Evolutionary conservation across 2,113 vertebrate genomes (phyloP).

Genomic region (Entomyzon cyanotis): DNA sequence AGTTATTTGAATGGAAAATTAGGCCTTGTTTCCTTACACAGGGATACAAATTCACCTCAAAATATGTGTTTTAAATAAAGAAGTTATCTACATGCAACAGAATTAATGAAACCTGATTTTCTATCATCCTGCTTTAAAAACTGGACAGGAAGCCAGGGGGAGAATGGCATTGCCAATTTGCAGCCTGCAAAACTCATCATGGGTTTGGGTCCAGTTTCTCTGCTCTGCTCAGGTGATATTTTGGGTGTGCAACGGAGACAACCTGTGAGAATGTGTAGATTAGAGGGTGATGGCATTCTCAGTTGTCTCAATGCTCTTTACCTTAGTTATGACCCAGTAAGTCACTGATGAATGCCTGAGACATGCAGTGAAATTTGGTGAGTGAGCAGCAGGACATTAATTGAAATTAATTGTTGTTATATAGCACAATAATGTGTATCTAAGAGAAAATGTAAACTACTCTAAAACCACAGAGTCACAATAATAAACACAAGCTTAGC

Average conservation of each 20-base stretch:
- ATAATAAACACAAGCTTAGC: neutral
- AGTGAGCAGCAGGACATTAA: neutral
- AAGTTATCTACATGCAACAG: neutral
- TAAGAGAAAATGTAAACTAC: neutral
- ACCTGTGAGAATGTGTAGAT: neutral
- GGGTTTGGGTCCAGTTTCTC: neutral
- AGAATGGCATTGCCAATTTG: neutral
- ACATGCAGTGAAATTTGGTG: neutral
- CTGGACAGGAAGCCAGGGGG: neutral
- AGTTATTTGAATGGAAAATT: neutral
- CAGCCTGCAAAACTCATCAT: rapidly evolving
- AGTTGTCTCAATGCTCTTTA: neutral
- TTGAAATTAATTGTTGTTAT: neutral
- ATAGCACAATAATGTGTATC: neutral
- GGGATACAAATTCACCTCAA: neutral
- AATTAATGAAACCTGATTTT: neutral
- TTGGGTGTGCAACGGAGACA: neutral
- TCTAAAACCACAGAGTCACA: neutral
- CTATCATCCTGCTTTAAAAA: neutral
- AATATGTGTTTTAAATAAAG: neutral
- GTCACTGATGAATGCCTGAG: neutral
- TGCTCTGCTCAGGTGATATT: neutral
- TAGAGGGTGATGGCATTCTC: neutral
- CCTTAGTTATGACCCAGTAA: neutral
- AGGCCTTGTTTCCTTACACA: neutral